Evolutionary conservation across 2,888 invertebrate genomes (phyloP), one percentile per base, ranked within the genome.

Genomic region (Drosophila birchii): DNA sequence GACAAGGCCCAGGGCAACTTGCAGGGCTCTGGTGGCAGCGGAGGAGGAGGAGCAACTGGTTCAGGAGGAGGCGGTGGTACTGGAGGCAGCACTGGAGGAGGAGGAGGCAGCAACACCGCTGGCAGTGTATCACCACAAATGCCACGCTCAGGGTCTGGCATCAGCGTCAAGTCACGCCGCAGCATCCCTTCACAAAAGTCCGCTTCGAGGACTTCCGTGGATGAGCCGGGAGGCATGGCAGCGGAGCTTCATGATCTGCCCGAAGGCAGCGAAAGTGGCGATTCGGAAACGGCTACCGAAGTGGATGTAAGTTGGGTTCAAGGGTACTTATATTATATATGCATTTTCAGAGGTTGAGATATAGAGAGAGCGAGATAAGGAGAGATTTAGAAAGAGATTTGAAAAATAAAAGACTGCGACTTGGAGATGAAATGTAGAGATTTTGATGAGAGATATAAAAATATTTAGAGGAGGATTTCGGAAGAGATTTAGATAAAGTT

Each of bases 251-350:
- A 94, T 74, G 94, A 94, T 88, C 92, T 94, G 47, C 93, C 93
- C 16, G 94, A 94, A 81, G 94, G 94, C 81, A 93, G 94, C 56
- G 94, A 94, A 85, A 94, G 94, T 81, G 95, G 94, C 14, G 94
- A 94, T 78, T 94, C 94, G 6, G 95, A 95, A 88, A 95, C 95
- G 0, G 95, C 95, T 53, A 95, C 95, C 32, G 95, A 95, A 91
- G 95, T 95, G 49, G 95, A 95, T 91, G 95, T 95, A 74, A 95
- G 92, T 91, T n/a, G 6, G 5, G 3, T 1, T 20, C 20, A 20
- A 12, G 20, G 20, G 20, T 12, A 20, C 5, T 20, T 43, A 43
- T 20, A 18, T 20, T 43, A 43, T 20, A 18, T 18, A 12, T 9
- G 12, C 2, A 5, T 1, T 4, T 9, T 0, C 2, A 18, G 7